A percentile compares a stretch with the other conserved stretches of the same genome.
Evolutionary conservation across 2,888 invertebrate genomes (phyloP).

Genomic region (Tethea ocularis): DNA sequence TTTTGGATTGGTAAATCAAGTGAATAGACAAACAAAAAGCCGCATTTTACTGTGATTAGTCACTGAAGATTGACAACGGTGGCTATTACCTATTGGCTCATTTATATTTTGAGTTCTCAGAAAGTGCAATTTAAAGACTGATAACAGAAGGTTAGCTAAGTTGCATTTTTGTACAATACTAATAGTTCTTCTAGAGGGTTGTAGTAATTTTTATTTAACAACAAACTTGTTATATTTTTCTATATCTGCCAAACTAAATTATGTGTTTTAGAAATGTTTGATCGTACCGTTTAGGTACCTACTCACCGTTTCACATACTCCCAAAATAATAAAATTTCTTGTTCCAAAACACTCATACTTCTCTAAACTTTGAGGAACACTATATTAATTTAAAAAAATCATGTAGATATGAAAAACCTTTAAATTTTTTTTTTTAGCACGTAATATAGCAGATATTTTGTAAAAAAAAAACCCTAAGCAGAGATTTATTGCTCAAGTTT

Average conservation of each 20-base stretch:
- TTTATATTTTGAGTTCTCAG: not conserved
- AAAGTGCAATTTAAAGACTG: not conserved
- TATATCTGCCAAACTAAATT: not conserved
- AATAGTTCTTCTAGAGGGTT: too few relatives aligned
- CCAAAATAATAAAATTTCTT: constrained; percentile 75
- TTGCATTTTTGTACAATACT: not conserved
- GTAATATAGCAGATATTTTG: too few relatives aligned
- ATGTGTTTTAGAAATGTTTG: constrained; percentile 14
- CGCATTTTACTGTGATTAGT: not conserved
- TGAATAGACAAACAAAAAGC: not conserved
- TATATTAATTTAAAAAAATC: not conserved
- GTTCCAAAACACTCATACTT: constrained; percentile 62
- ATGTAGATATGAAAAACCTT: too few relatives aligned
- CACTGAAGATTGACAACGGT: not conserved
- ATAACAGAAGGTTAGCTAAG: not conserved
- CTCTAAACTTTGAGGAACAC: constrained; percentile 17
- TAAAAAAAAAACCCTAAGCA: not conserved
- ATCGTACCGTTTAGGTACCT: not conserved
- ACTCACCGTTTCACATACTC: constrained; percentile 78
- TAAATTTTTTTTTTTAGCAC: too few relatives aligned
- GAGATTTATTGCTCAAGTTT: not conserved
- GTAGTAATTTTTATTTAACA: too few relatives aligned
- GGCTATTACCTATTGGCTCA: not conserved
- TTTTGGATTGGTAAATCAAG: not conserved
- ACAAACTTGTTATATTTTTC: too few relatives aligned